Percentiles rank a stretch among this genome's conserved stretches.
Conservation (phyloP, 2,797 vertebrate genomes). For the Sebastes elongatus region DNA sequence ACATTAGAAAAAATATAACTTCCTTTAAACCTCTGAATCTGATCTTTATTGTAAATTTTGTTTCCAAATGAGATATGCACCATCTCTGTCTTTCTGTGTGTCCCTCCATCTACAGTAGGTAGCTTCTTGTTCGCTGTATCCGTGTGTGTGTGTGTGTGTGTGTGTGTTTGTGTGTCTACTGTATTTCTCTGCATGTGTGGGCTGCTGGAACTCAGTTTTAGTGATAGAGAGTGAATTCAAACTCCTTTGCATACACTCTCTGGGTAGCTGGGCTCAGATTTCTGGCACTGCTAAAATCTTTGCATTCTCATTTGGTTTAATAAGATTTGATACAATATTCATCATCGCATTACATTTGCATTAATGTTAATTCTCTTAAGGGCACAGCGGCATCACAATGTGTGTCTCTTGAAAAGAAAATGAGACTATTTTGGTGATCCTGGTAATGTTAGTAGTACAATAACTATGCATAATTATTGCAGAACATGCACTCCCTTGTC, state of each 20-base stretch:
- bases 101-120: not conserved
- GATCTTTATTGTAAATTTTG: not conserved
- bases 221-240: conserved; percentile 51
- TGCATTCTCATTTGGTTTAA: conserved; percentile 48
- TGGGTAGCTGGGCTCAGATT: conserved; percentile 44
- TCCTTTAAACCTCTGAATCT: not conserved
- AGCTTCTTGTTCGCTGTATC: not conserved
- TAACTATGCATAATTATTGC: not conserved
- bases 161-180: conserved; percentile 26
- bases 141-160: not conserved
- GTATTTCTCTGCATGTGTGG: conserved; percentile 55
- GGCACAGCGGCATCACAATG: not conserved
- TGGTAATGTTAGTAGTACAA: conserved; percentile 1
- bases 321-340: conserved; percentile 42
- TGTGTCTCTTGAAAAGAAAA: not conserved
- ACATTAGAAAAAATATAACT: not conserved
- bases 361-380: conserved; percentile 21
- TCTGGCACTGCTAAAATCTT: conserved; percentile 28
- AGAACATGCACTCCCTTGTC: not conserved
- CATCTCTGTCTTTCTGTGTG: not conserved
- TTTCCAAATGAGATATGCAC: not conserved
- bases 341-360: conserved; percentile 24
- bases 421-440: conserved; percentile 4
- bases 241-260: conserved; percentile 52
- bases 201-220: conserved; percentile 52